Conservation (phyloP, 2,797 vertebrate genomes). For the Mycteria americana region DNA sequence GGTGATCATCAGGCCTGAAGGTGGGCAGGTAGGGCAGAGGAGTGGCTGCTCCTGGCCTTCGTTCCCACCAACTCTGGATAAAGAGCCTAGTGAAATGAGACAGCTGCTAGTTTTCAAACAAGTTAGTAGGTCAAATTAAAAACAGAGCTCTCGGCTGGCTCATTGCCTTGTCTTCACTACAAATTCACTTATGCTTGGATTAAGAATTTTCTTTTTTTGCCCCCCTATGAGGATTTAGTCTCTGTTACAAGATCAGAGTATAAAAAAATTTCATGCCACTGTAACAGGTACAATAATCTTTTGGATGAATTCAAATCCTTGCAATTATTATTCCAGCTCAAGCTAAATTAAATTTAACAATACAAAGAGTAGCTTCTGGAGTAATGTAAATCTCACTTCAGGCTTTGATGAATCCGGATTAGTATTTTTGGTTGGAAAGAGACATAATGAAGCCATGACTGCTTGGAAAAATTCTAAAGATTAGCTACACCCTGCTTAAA, state of each 20-base stretch:
- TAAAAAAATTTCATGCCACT: background rate
- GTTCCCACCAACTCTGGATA: background rate
- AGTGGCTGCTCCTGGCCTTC: background rate
- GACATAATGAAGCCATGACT: background rate
- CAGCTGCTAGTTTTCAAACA: background rate
- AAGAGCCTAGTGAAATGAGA: background rate
- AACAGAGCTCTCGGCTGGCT: background rate
- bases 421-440: conserved; percentile 8
- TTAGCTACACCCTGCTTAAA: background rate
- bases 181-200: background rate
- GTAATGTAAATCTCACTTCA: background rate
- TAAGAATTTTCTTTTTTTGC: background rate
- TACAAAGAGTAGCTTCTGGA: background rate
- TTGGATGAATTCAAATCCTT: background rate
- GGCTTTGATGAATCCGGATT: background rate
- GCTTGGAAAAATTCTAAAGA: background rate
- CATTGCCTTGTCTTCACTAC: background rate
- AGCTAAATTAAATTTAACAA: conserved; percentile 26
- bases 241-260: background rate
- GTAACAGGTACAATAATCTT: background rate
- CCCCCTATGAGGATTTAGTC: background rate
- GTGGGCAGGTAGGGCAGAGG: background rate
- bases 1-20: background rate
- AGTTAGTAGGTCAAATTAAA: background rate
- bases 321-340: background rate